Evolutionary conservation across 2,888 invertebrate genomes (phyloP).

Genomic region (Tenthredo livida): DNA sequence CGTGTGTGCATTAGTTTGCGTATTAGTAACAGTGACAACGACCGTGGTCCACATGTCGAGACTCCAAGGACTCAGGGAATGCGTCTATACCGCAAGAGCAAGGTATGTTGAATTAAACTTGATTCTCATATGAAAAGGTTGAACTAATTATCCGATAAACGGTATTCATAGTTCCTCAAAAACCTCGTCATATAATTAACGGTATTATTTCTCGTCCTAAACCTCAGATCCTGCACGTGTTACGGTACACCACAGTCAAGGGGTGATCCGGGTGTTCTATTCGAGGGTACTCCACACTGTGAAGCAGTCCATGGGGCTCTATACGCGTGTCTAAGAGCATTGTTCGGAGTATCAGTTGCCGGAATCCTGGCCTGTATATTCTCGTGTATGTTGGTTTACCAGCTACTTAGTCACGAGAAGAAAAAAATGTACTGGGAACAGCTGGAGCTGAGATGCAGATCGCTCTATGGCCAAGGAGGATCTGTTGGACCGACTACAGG

Average conservation of each 20-base stretch:
- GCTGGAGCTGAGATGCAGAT: constrained; percentile 90
- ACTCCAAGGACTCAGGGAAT: constrained; percentile 91
- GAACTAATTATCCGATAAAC: neutral
- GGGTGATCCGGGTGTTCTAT: constrained; percentile 81
- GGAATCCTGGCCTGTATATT: constrained; percentile 95
- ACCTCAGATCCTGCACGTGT: constrained; percentile 79
- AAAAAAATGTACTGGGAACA: constrained; percentile 98
- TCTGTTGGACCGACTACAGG: constrained; percentile 75
- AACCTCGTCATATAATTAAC: neutral
- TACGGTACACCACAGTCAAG: constrained; percentile 73
- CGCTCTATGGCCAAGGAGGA: constrained; percentile 84
- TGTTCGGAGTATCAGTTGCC: constrained; percentile 94
- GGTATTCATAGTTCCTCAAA: neutral
- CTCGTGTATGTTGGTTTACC: constrained; percentile 95
- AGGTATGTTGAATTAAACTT: constrained; percentile 66
- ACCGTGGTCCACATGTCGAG: constrained; percentile 94
- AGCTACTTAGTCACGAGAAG: constrained; percentile 92
- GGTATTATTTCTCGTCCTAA: neutral
- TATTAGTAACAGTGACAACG: constrained; percentile 93
- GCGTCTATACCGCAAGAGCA: constrained; percentile 86
- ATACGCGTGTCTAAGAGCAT: constrained; percentile 92
- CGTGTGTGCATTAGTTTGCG: constrained; percentile 92
- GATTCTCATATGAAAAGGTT: neutral
- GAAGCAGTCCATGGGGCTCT: constrained; percentile 94
- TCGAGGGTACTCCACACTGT: constrained; percentile 92